Conservation (phyloP, 2,113 vertebrate genomes). For the Leucopsar rothschildi region DNA sequence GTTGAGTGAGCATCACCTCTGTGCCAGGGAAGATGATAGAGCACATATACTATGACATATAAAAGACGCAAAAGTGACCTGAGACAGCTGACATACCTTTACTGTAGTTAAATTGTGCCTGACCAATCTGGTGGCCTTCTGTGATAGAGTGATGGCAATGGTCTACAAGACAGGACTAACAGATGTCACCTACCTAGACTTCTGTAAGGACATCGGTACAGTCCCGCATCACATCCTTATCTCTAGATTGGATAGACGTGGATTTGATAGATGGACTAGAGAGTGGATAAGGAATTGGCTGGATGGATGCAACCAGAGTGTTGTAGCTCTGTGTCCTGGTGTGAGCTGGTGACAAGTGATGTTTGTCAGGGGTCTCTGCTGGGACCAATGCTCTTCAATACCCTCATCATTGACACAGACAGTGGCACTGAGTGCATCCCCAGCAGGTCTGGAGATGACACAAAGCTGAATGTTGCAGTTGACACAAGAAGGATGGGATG, state of each 20-base stretch:
- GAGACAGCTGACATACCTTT: neutral
- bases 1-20: neutral
- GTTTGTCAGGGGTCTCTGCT: neutral
- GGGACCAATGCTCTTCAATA: rapidly evolving
- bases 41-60: neutral
- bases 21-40: neutral
- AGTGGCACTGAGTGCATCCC: neutral
- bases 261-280: neutral
- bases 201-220: neutral
- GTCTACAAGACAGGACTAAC: rapidly evolving
- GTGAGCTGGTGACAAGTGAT: neutral
- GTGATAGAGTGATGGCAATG: neutral
- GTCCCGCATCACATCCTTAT: neutral
- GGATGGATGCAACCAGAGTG: too few species aligned
- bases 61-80: neutral
- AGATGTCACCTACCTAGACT: neutral
- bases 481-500: neutral
- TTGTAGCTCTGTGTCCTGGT: neutral
- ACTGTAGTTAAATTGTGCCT: neutral
- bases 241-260: neutral
- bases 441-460: neutral
- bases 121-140: neutral
- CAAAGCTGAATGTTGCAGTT: neutral
- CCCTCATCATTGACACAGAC: too few species aligned
- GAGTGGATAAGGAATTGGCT: neutral